Evolutionary conservation across 2,113 vertebrate genomes (phyloP).

Genomic region (Alligator mississippiensis): DNA sequence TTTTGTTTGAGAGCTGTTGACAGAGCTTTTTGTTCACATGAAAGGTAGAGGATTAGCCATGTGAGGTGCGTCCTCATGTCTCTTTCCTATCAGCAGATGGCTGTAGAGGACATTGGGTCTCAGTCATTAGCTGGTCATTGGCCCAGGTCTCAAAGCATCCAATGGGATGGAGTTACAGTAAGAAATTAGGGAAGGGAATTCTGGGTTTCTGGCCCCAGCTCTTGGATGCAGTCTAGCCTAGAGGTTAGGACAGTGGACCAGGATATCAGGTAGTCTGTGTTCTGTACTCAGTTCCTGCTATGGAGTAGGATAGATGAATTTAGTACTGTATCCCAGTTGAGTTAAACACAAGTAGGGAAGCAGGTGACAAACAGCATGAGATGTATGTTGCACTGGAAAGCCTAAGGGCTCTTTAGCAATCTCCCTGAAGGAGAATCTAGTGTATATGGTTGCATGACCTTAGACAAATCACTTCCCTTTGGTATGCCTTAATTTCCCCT

Average conservation of each 20-base stretch:
- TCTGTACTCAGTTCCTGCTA: background rate
- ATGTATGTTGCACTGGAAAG: too few relatives aligned
- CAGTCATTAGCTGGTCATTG: conserved; percentile 16
- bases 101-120: background rate
- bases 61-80: conserved; percentile 48
- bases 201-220: background rate
- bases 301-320: background rate
- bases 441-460: background rate
- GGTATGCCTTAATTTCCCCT: background rate
- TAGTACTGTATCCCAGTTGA: too few relatives aligned
- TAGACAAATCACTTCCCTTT: background rate
- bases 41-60: conserved; percentile 65
- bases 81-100: conserved; percentile 23
- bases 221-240: background rate
- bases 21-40: conserved; percentile 66
- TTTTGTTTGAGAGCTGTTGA: conserved; percentile 63
- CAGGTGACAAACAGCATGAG: too few relatives aligned
- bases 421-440: background rate
- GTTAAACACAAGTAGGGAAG: too few relatives aligned
- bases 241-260: background rate
- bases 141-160: conserved; percentile 1
- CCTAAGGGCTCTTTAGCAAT: too few relatives aligned
- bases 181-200: background rate
- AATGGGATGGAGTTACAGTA: background rate
- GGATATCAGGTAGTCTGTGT: background rate